A percentile compares a stretch with the other conserved stretches of the same genome.
Conservation (phyloP, 2,888 invertebrate species). For the Perdita meconis region DNA sequence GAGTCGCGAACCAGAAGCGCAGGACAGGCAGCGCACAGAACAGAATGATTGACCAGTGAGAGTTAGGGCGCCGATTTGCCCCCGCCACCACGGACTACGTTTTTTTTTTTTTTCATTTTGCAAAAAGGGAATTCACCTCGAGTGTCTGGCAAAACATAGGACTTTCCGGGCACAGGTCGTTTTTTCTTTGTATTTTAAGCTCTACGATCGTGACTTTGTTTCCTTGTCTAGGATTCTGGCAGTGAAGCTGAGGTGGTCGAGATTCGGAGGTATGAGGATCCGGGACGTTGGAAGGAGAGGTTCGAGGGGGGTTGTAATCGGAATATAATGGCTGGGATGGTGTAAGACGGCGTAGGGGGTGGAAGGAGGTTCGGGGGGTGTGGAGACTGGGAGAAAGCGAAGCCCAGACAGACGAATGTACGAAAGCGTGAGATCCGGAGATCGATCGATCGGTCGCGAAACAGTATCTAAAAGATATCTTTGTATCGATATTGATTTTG, state of each 20-base stretch:
- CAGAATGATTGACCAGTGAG: slow-evolving; percentile 81
- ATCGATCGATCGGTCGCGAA: slow-evolving; percentile 68
- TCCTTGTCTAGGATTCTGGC: background rate
- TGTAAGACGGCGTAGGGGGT: background rate
- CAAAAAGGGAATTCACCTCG: slow-evolving; percentile 68
- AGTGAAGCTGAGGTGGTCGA: slow-evolving; percentile 6
- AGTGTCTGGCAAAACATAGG: slow-evolving; percentile 68
- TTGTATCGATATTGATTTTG: background rate
- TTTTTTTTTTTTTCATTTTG: no score
- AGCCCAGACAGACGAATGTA: slow-evolving; percentile 75
- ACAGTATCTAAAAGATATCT: background rate
- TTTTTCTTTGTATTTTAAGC: background rate
- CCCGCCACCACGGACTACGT: slow-evolving; percentile 69
- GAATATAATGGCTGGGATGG: no score
- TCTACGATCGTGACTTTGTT: background rate
- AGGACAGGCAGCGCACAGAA: slow-evolving; percentile 82
- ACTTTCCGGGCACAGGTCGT: slow-evolving; percentile 8
- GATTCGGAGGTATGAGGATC: background rate
- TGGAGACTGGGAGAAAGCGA: slow-evolving; percentile 60
- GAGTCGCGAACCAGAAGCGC: slow-evolving; percentile 82
- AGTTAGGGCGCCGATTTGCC: slow-evolving; percentile 76
- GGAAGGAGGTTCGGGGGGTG: background rate
- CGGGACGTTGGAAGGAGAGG: background rate
- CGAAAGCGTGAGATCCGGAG: slow-evolving; percentile 72
- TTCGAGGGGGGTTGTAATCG: no score